Base-by-base conservation (phyloP, 2,888 invertebrate species). In the Cordilura impudica region DNA sequence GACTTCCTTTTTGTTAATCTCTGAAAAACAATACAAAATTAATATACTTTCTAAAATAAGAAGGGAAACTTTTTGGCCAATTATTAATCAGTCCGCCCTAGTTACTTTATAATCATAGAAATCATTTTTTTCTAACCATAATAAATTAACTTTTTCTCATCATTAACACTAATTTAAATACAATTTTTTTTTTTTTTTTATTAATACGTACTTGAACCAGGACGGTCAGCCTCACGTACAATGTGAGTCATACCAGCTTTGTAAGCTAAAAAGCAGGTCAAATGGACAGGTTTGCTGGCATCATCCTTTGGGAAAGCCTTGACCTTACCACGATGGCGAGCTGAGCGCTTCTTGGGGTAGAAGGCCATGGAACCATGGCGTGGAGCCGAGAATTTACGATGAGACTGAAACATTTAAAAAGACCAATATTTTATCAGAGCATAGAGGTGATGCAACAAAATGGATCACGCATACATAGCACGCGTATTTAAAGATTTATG, bases 161-260 rank as follows among this genome's bases (percentile, higher is more conserved):
- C 89, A 88, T 83, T 75, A 45, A 83, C 12, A 10, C 43, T 39
- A 21, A 39, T 21, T 58, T 19, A 26, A 2, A 16, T 2, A 4
- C 12, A 39, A 39, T 54, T 47, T 60, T n/a, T n/a, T n/a, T n/a
- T n/a, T n/a, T n/a, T 2, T 4, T 21, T 18, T 7, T 5, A 18
- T 10, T 19, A 29, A 51, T 19, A 95, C 97, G 95, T 91, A 98
- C 98, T 98, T 91, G 98, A 99, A 82, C 98, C 98, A 87, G 98
- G 98, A 91, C 98, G 94, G 91, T 99, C 98, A 66, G 98, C 98
- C 91, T 99, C 99, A 85, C 99, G 94, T 8, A 99, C 96, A 91
- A 99, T 96, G 90, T 99, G 99, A 87, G 98, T 98, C 99, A 99
- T 99, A 90, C 99, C 99, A 88, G 99, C 99, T 91, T 99, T 99